phyloP scores from a whole-genome alignment of 2,113 vertebrate genomes.

The Silurus glanis region DNA sequence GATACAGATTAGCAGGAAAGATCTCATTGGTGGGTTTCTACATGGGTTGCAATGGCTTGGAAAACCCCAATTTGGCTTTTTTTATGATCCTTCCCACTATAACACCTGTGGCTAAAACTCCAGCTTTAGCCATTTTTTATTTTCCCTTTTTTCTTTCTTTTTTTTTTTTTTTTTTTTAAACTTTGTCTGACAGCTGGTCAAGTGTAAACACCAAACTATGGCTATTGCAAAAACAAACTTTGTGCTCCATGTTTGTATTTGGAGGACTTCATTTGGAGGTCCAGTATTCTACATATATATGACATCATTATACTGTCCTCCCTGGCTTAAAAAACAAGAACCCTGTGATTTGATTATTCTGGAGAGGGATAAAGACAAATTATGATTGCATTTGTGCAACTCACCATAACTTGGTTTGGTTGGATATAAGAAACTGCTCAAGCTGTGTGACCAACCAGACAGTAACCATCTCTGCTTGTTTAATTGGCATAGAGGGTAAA shows the following conservation, averaged over 20 bases:
- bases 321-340: neutral
- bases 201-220: neutral
- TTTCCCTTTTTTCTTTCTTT: neutral
- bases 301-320: neutral
- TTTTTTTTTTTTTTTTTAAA: neutral
- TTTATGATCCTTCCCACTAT: neutral
- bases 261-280: neutral
- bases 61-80: neutral
- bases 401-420: neutral
- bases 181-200: neutral
- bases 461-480: slow-evolving; percentile 3
- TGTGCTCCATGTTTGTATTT: neutral
- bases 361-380: neutral
- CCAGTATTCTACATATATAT: neutral
- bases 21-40: neutral
- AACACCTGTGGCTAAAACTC: neutral
- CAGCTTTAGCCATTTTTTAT: neutral
- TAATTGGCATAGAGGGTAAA: slow-evolving; percentile 1
- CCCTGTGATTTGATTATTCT: neutral
- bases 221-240: neutral
- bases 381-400: slow-evolving; percentile 15
- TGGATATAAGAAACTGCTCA: neutral
- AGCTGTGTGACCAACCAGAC: neutral
- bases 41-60: neutral
- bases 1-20: neutral